These are phyloP conservation scores for Pithys albifrons DNA, from an alignment of 2,113 vertebrate genomes.

Conservation along the genomic window DNA sequence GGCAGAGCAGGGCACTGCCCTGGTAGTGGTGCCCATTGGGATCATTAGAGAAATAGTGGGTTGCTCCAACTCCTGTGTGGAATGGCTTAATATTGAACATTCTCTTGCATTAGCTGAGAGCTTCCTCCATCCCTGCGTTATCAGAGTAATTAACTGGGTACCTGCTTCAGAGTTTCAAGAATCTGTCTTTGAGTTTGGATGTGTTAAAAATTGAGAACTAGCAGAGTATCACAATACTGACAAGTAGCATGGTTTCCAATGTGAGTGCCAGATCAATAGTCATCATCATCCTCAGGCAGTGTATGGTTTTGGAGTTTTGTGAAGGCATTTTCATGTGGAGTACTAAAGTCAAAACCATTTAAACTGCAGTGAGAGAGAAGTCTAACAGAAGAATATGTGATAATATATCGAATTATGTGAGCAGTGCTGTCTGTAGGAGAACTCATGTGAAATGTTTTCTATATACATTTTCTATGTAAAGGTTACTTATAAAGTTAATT, in stretches of 20 bases:
- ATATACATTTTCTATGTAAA: not conserved
- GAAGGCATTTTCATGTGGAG: not conserved
- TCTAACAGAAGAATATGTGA: not conserved
- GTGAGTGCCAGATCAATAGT: not conserved
- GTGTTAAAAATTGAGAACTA: not conserved
- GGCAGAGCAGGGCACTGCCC: not conserved
- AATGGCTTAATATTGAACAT: not conserved
- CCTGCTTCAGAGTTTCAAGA: not conserved
- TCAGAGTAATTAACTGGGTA: not conserved
- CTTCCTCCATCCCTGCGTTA: not conserved
- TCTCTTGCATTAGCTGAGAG: not conserved
- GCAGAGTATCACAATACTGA: not conserved
- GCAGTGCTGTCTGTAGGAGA: not conserved
- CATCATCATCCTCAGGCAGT: accelerated
- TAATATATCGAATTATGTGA: not conserved
- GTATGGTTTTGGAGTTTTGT: not conserved
- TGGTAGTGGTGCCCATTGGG: not conserved
- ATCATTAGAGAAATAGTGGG: not conserved
- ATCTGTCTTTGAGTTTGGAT: not conserved
- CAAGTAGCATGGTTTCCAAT: not conserved
- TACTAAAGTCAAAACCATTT: not conserved
- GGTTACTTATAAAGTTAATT: not conserved
- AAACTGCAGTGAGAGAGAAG: not conserved
- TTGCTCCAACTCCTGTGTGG: not conserved
- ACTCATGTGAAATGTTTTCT: not conserved